Conservation (phyloP, 1,140 invertebrate genomes). For the Pararge aegeria region DNA sequence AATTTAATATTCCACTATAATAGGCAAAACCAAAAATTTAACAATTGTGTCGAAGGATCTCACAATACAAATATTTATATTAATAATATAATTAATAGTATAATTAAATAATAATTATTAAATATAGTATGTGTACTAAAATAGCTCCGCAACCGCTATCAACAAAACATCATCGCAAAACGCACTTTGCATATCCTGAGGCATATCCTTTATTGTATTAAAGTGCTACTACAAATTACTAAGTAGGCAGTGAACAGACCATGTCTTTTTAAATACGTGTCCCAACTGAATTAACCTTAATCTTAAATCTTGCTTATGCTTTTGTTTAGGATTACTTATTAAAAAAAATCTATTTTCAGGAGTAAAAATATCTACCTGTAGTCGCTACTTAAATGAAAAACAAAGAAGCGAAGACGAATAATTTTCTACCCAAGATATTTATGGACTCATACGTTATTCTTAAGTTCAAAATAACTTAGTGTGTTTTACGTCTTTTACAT, state of each 20-base stretch:
- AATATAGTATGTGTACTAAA: too few relatives aligned
- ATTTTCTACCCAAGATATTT: too few relatives aligned
- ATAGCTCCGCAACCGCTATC: neutral
- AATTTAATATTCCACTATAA: too few relatives aligned
- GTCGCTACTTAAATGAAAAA: too few relatives aligned
- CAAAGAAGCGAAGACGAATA: too few relatives aligned
- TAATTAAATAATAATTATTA: too few relatives aligned
- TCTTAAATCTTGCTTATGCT: neutral
- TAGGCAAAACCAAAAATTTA: too few relatives aligned
- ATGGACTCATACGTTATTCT: too few relatives aligned
- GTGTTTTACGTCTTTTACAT: conserved; percentile 8
- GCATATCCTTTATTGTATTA: neutral
- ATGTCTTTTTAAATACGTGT: neutral
- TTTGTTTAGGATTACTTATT: neutral
- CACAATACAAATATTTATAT: too few relatives aligned
- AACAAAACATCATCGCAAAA: neutral
- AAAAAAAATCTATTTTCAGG: neutral
- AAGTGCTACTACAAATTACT: neutral
- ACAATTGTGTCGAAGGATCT: too few relatives aligned
- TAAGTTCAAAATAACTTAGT: neutral
- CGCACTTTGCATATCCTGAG: neutral
- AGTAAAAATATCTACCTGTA: too few relatives aligned
- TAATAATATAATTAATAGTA: too few relatives aligned
- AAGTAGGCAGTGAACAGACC: neutral
- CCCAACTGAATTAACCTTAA: neutral